Conservation (phyloP, 2,888 invertebrate genomes). For the Unio delphinus region DNA sequence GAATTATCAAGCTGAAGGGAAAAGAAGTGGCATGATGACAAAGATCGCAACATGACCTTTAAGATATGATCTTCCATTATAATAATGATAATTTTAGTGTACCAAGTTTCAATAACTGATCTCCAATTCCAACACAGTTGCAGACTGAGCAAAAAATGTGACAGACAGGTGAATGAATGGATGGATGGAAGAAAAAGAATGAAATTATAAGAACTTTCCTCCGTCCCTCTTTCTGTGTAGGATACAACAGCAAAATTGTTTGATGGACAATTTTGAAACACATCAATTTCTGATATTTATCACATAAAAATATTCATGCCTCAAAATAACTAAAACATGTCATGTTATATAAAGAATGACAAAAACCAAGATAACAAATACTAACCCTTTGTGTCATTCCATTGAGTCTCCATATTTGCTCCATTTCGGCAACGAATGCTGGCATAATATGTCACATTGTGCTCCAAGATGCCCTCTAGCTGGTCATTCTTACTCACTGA, state of each 20-base stretch:
- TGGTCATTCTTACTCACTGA: conserved; percentile 30
- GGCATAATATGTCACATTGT: conserved; percentile 30
- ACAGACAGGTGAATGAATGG: too few relatives aligned
- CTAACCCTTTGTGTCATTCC: conserved; percentile 22
- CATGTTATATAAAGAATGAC: not conserved
- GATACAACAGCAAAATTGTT: not conserved
- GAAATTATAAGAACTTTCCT: too few relatives aligned
- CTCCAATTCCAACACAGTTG: too few relatives aligned
- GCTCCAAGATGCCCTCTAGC: conserved; percentile 24
- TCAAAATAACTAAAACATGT: not conserved
- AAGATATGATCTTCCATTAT: too few relatives aligned
- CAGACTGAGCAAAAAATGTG: too few relatives aligned
- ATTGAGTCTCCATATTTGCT: conserved; percentile 16
- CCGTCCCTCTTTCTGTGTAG: too few relatives aligned
- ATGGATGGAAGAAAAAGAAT: not conserved
- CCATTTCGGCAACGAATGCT: conserved; percentile 31
- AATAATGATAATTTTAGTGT: too few relatives aligned
- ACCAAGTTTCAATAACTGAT: too few relatives aligned
- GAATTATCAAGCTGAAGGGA: too few relatives aligned
- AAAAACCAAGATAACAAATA: not conserved
- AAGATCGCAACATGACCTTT: too few relatives aligned
- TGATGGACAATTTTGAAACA: too few relatives aligned
- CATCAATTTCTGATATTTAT: not conserved
- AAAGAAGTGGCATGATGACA: too few relatives aligned
- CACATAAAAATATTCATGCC: not conserved